A percentile compares a stretch with the other conserved stretches of the same genome.
Conservation (phyloP, 2,888 invertebrate genomes). For the Drosophila mettleri region DNA sequence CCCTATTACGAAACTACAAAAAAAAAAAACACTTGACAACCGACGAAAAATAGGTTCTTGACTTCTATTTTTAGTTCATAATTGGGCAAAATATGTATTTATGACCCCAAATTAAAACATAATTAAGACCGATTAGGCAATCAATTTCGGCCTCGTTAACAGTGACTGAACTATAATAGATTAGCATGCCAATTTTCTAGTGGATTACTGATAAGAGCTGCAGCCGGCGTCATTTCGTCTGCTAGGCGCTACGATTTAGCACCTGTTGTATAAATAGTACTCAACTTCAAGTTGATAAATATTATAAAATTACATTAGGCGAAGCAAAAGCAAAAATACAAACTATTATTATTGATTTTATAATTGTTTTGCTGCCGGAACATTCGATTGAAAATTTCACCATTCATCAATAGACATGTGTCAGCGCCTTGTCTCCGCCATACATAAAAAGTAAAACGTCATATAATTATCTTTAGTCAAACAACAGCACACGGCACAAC, state of each 20-base stretch:
- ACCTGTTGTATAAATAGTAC: slow-evolving; percentile 13
- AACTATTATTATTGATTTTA: background rate
- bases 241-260: slow-evolving; percentile 20
- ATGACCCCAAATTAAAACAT: slow-evolving; percentile 12
- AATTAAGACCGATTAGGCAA: slow-evolving; percentile 36
- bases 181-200: slow-evolving; percentile 6
- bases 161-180: slow-evolving; percentile 25
- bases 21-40: slow-evolving; percentile 31
- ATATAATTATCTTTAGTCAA: slow-evolving; percentile 26
- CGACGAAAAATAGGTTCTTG: slow-evolving; percentile 9
- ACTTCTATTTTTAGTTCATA: slow-evolving; percentile 16
- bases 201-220: slow-evolving; percentile 32
- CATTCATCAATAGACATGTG: slow-evolving; percentile 24
- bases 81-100: slow-evolving; percentile 1
- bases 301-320: background rate
- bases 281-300: slow-evolving; percentile 4
- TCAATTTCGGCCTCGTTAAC: slow-evolving; percentile 18
- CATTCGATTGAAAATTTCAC: slow-evolving; percentile 37
- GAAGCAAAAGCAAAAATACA: background rate
- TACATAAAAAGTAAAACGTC: background rate
- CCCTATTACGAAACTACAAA: slow-evolving; percentile 21
- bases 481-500: slow-evolving; percentile 53
- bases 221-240: slow-evolving; percentile 42
- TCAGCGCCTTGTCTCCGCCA: slow-evolving; percentile 8
- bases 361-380: slow-evolving; percentile 31